These are phyloP conservation scores for Chironex yamaguchii DNA, from an alignment of 30 jellyfish, hydroid and myxozoan species.

Conservation along the genomic window DNA sequence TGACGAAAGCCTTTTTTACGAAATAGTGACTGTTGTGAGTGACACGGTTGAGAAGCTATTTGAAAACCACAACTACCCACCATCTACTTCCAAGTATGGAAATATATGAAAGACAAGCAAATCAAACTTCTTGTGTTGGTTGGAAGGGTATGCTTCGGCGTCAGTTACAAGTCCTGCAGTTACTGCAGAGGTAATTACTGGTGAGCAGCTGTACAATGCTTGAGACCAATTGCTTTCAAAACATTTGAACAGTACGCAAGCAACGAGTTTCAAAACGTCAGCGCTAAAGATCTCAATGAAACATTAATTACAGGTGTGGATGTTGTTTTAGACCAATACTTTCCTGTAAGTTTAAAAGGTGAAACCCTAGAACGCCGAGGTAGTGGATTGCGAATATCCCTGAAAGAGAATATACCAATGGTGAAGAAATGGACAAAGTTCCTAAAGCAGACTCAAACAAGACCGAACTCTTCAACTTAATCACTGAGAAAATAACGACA, in stretches of 20 bases:
- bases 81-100: conserved; percentile 57
- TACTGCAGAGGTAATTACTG: conserved; percentile 16
- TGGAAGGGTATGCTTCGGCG: neutral
- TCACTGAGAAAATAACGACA: conserved; percentile 33
- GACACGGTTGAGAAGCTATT: no score
- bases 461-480: conserved; percentile 57
- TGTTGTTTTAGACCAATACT: conserved; percentile 56
- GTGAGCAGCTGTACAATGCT: conserved; percentile 52
- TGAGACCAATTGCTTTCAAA: neutral
- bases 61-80: conserved; percentile 75
- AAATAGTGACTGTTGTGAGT: no score
- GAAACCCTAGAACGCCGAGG: conserved; percentile 42
- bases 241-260: conserved; percentile 14
- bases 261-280: neutral
- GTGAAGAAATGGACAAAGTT: conserved; percentile 60
- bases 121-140: conserved; percentile 23
- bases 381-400: conserved; percentile 27
- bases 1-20: no score
- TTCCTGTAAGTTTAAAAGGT: conserved; percentile 21
- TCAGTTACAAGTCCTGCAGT: neutral
- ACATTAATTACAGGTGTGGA: conserved; percentile 32
- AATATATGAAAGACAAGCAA: conserved; percentile 44
- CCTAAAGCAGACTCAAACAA: conserved; percentile 60
- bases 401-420: conserved; percentile 5
- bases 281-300: neutral